Conservation (phyloP, 2,888 invertebrate species). For the Entomobrya proxima region DNA sequence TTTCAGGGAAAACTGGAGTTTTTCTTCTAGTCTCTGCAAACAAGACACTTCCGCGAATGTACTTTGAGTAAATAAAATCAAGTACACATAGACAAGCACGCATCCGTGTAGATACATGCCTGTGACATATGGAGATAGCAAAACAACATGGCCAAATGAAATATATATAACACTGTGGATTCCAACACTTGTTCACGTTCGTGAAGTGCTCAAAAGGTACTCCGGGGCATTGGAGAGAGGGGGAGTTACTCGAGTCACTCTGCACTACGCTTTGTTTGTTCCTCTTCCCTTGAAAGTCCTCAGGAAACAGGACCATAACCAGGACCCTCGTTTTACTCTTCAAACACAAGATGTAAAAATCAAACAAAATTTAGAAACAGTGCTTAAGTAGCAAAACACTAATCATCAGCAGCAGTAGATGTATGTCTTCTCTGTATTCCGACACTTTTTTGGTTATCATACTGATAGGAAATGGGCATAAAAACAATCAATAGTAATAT, state of each 20-base stretch:
- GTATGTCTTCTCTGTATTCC: no score
- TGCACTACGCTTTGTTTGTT: conserved; percentile 40
- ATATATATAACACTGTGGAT: conserved; percentile 16
- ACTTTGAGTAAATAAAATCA: conserved; percentile 66
- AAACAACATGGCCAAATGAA: conserved; percentile 5
- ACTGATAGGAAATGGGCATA: neutral
- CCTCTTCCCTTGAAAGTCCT: conserved; percentile 30
- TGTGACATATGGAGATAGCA: neutral
- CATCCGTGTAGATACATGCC: conserved; percentile 1
- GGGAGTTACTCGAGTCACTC: conserved; percentile 56
- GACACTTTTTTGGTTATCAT: neutral
- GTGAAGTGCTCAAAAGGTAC: conserved; percentile 61
- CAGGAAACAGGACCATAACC: conserved; percentile 6
- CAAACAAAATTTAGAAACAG: conserved; percentile 17
- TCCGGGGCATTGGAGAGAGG: conserved; percentile 53
- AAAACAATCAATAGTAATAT: neutral
- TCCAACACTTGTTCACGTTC: conserved; percentile 61
- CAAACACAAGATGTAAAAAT: conserved; percentile 16
- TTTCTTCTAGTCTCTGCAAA: conserved; percentile 57
- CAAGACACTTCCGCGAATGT: conserved; percentile 65
- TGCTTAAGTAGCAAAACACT: conserved; percentile 7
- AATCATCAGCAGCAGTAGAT: neutral
- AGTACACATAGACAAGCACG: conserved; percentile 49
- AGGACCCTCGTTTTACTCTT: conserved; percentile 12
- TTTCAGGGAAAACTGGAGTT: conserved; percentile 47